These are phyloP conservation scores for Pangasius krempfi DNA, from an alignment of 2,797 vertebrate species.

Conservation along the genomic window DNA sequence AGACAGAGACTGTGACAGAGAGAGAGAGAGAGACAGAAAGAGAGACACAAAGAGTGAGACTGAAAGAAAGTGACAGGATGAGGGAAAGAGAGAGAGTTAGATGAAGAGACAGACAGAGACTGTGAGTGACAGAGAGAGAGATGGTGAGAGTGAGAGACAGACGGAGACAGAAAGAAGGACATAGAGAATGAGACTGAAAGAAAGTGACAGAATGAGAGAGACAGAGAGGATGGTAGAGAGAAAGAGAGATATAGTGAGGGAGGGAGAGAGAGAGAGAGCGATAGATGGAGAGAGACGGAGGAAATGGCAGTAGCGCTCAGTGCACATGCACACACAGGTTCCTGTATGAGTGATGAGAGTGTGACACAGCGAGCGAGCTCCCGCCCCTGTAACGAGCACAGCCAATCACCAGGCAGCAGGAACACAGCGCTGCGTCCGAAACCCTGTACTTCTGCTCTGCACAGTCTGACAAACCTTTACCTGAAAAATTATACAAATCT, in stretches of 20 bases:
- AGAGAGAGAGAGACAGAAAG: background rate
- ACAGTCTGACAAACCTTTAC: background rate
- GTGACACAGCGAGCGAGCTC: background rate
- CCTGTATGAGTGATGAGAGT: background rate
- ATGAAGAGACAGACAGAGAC: background rate
- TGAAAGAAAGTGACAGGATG: background rate
- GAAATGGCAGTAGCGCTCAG: background rate
- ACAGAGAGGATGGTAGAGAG: background rate
- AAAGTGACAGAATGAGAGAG: background rate
- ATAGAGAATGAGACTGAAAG: background rate
- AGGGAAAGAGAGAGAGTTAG: background rate
- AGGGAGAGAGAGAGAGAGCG: background rate
- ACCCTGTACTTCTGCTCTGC: background rate
- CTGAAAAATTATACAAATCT: background rate
- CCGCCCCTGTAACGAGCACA: background rate
- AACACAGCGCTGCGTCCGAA: background rate
- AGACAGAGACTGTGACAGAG: background rate
- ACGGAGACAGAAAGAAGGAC: background rate
- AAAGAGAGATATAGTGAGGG: background rate
- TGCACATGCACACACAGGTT: background rate
- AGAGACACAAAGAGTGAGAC: too few relatives aligned
- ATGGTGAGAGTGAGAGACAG: background rate
- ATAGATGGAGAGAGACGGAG: too few relatives aligned
- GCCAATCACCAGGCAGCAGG: slow-evolving; percentile 5
- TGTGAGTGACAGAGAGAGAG: background rate